phyloP scores from a whole-genome alignment of 2,797 vertebrate genomes.

The Pipistrellus nathusii region DNA sequence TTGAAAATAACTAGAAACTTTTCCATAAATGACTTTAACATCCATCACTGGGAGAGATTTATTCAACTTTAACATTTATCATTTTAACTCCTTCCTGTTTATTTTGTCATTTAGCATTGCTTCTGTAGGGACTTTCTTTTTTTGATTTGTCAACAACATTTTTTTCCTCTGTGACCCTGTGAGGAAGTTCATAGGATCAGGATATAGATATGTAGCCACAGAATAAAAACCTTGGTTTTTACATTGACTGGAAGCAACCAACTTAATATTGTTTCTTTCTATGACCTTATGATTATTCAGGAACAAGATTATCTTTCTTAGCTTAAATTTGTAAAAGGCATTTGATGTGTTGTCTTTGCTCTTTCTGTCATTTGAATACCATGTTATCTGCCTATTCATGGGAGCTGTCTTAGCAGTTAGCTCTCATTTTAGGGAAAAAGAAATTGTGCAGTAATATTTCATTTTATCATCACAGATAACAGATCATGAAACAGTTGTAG shows the following conservation, averaged over 20 bases:
- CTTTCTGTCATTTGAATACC: conserved; percentile 42
- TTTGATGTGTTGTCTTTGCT: conserved; percentile 7
- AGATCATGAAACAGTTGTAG: background rate
- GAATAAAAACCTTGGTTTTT: background rate
- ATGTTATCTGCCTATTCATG: conserved; percentile 21
- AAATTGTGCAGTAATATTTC: conserved; percentile 53
- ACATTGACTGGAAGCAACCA: background rate
- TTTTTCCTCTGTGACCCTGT: background rate
- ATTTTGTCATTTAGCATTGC: background rate
- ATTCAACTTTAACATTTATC: conserved; percentile 44
- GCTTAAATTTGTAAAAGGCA: background rate
- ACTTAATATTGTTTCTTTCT: background rate
- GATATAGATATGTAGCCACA: background rate
- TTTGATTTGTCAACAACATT: conserved; percentile 52
- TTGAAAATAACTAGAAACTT: conserved; percentile 41
- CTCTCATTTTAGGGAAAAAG: conserved; percentile 47
- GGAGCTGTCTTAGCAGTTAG: conserved; percentile 64
- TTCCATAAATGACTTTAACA: conserved; percentile 25
- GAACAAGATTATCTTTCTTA: conserved; percentile 55
- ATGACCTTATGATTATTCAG: conserved; percentile 47
- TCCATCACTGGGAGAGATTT: background rate
- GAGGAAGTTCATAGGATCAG: conserved; percentile 57
- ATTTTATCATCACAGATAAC: conserved; percentile 73
- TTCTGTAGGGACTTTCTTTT: conserved; percentile 40
- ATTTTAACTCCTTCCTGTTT: conserved; percentile 73